A percentile compares a stretch with the other conserved stretches of the same genome.
Conservation (phyloP, 2,113 vertebrate genomes). For the Bostrychus sinensis region DNA sequence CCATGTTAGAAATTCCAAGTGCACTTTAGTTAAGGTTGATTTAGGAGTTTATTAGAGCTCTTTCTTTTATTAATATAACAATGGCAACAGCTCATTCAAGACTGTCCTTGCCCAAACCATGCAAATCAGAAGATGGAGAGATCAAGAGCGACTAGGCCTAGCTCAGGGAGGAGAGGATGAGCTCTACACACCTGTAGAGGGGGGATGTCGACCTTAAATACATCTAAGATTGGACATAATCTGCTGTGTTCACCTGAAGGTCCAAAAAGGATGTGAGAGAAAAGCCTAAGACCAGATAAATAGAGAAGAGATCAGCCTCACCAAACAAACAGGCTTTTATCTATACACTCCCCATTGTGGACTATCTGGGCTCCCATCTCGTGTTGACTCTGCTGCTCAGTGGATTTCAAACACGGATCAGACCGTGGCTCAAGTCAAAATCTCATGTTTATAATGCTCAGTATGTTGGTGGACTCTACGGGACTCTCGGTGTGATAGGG, state of each 20-base stretch:
- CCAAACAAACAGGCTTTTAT: conserved; percentile 70
- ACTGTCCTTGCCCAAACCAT: no score
- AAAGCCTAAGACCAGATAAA: conserved; percentile 59
- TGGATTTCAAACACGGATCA: conserved; percentile 74
- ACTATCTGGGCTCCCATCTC: conserved; percentile 56
- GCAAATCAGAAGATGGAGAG: no score
- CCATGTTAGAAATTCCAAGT: no score
- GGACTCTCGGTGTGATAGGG: conserved; percentile 48
- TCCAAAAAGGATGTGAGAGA: conserved; percentile 50
- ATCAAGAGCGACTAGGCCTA: conserved; percentile 48
- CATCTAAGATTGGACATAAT: conserved; percentile 60
- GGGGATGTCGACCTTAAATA: conserved; percentile 62
- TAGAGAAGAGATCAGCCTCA: conserved; percentile 53
- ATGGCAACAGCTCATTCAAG: no score
- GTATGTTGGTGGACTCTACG: conserved; percentile 44
- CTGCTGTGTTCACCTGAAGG: conserved; percentile 42
- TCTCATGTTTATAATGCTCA: conserved; percentile 68
- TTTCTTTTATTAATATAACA: no score
- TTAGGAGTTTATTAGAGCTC: no score
- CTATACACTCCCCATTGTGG: conserved; percentile 58
- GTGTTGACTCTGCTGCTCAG: conserved; percentile 67
- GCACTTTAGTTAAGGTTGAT: no score
- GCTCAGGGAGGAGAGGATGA: conserved; percentile 42
- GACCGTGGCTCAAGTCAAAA: conserved; percentile 57
- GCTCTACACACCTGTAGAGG: conserved; percentile 31